Percentiles rank a stretch among this genome's conserved stretches.
phyloP scores from a whole-genome alignment of 2,113 vertebrate species.

The Gallinago paraguaiae region DNA sequence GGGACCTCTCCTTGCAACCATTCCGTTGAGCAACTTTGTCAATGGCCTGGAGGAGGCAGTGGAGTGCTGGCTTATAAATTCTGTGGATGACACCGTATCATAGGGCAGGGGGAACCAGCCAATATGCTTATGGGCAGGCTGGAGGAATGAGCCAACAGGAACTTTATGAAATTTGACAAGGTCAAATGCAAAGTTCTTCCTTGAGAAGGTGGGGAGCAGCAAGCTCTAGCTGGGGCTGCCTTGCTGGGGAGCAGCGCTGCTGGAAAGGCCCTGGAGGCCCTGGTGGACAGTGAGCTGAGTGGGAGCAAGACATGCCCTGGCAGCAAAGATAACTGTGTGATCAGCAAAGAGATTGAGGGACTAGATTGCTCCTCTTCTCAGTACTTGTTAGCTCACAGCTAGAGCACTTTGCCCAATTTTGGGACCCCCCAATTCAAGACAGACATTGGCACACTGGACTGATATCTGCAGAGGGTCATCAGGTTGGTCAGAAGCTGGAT shows the following conservation, averaged over 20 bases:
- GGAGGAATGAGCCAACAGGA: background rate
- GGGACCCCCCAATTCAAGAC: background rate
- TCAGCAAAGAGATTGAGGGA: background rate
- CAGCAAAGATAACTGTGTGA: background rate
- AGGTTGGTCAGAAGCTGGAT: background rate
- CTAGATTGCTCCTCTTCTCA: background rate
- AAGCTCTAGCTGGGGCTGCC: background rate
- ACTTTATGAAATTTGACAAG: background rate
- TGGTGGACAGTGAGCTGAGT: background rate
- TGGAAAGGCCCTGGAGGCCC: background rate
- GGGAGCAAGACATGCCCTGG: background rate
- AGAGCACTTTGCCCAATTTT: background rate
- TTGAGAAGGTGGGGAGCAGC: background rate
- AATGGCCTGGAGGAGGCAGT: background rate
- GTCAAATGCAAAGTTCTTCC: background rate
- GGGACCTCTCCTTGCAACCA: background rate
- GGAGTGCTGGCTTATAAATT: background rate
- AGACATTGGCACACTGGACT: background rate
- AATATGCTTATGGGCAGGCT: background rate
- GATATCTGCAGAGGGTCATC: background rate
- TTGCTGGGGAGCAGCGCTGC: background rate
- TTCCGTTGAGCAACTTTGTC: background rate
- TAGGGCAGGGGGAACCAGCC: fast-evolving
- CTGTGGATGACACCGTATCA: background rate
- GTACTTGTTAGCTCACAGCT: background rate